These are phyloP conservation scores for Solenodon paradoxus DNA, from an alignment of 2,113 vertebrate genomes.

Conservation along the genomic window DNA sequence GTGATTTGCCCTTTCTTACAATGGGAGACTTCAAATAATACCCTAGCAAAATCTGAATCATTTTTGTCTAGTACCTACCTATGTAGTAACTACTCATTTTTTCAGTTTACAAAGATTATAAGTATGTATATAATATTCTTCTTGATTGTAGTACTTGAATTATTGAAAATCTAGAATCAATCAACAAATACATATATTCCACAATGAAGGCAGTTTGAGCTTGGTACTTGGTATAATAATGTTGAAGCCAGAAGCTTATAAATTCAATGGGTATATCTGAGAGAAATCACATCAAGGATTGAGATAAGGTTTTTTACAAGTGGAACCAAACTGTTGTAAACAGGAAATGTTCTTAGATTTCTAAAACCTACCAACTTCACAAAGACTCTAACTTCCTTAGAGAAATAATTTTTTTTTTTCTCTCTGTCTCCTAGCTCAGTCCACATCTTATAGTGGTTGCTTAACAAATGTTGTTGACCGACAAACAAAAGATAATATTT, in stretches of 20 bases:
- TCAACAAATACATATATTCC: not conserved
- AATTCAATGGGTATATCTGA: not conserved
- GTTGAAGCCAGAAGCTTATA: not conserved
- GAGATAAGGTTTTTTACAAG: not conserved
- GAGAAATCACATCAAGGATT: not conserved
- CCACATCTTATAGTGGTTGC: not conserved
- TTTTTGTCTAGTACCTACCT: not conserved
- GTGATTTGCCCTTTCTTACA: not conserved
- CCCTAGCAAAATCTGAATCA: not conserved
- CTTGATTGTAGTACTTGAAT: slow-evolving; percentile 21
- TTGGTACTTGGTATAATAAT: not conserved
- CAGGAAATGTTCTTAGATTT: not conserved
- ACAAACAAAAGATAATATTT: slow-evolving; percentile 55
- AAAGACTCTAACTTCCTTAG: not conserved
- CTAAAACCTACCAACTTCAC: not conserved
- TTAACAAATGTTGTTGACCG: slow-evolving; percentile 43
- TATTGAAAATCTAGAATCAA: not conserved
- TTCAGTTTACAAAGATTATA: not conserved
- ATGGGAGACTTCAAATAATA: not conserved
- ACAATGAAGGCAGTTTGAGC: not conserved
- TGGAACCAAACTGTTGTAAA: not conserved
- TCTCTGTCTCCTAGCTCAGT: not conserved
- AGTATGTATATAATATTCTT: not conserved
- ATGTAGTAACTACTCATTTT: not conserved
- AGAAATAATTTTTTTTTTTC: not conserved